Conservation (phyloP, 2,113 vertebrate species). For the Sinocyclocheilus grahami region DNA sequence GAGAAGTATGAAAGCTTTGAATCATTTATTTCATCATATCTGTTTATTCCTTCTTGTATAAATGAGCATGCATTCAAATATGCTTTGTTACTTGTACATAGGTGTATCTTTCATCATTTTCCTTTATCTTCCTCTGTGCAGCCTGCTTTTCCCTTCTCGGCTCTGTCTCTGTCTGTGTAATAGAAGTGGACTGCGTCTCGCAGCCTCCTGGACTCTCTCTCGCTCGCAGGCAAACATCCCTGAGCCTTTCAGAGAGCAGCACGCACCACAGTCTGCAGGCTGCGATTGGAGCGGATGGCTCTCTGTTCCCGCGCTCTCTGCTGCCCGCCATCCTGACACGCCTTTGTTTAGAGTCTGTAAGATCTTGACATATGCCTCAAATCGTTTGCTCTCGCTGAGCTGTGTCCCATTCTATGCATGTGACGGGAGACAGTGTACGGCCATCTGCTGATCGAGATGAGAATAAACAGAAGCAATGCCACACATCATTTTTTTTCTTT, state of each 20-base stretch:
- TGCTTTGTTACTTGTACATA: slow-evolving; percentile 1
- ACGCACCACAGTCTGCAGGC: slow-evolving; percentile 65
- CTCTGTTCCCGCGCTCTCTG: slow-evolving; percentile 64
- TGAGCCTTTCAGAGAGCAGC: slow-evolving; percentile 69
- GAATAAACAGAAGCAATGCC: slow-evolving; percentile 11
- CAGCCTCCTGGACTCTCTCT: slow-evolving; percentile 65
- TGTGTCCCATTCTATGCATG: slow-evolving; percentile 60
- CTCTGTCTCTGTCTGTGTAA: slow-evolving; percentile 60
- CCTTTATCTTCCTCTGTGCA: slow-evolving; percentile 42
- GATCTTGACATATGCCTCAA: slow-evolving; percentile 81
- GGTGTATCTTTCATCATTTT: slow-evolving; percentile 31
- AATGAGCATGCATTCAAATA: slow-evolving; percentile 4
- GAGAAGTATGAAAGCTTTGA: not conserved
- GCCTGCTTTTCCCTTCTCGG: slow-evolving; percentile 27
- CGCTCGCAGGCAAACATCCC: slow-evolving; percentile 75
- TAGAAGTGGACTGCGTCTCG: slow-evolving; percentile 75
- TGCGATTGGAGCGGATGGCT: slow-evolving; percentile 71
- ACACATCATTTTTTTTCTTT: slow-evolving; percentile 9
- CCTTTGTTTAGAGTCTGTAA: slow-evolving; percentile 75
- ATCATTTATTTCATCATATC: not conserved
- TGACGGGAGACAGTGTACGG: slow-evolving; percentile 71
- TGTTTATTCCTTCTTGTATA: not conserved
- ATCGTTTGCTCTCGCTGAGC: slow-evolving; percentile 72
- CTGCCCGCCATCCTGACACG: slow-evolving; percentile 73
- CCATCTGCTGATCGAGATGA: slow-evolving; percentile 60